A percentile compares a stretch with the other conserved stretches of the same genome.
phyloP scores from a whole-genome alignment of 2,113 vertebrate species.

The Chionis minor region DNA sequence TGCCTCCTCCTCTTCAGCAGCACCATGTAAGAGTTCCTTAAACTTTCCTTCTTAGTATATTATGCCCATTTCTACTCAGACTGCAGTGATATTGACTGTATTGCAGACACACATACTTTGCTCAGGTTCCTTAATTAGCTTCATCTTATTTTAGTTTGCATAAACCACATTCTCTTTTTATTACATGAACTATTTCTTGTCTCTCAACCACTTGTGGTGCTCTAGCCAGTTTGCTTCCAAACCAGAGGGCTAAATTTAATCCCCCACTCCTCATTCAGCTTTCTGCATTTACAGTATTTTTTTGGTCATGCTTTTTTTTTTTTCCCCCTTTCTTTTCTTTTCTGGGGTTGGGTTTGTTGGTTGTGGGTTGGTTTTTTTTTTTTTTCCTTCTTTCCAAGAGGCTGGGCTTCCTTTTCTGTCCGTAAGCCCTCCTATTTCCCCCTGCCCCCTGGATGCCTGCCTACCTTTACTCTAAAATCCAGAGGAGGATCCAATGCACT shows the following conservation, averaged over 20 bases:
- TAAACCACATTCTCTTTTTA: slow-evolving; percentile 12
- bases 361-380: not conserved
- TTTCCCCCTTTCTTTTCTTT: slow-evolving; percentile 23
- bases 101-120: slow-evolving; percentile 56
- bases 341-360: not conserved
- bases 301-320: not conserved
- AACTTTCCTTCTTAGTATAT: not conserved
- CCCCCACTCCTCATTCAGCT: slow-evolving; percentile 32
- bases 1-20: not conserved
- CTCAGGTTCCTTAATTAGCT: slow-evolving; percentile 59
- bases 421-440: slow-evolving; percentile 57
- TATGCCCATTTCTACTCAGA: not conserved
- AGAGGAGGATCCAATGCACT: slow-evolving; percentile 75
- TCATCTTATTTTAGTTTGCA: slow-evolving; percentile 49
- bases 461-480: slow-evolving; percentile 77
- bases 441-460: slow-evolving; percentile 76
- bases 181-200: slow-evolving; percentile 54
- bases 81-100: slow-evolving; percentile 72
- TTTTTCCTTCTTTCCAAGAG: slow-evolving; percentile 17
- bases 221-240: slow-evolving; percentile 35
- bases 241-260: slow-evolving; percentile 60
- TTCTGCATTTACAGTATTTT: slow-evolving; percentile 46
- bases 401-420: slow-evolving; percentile 62
- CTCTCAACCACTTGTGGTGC: slow-evolving; percentile 56
- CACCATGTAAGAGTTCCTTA: not conserved